Conservation (phyloP, 2,888 invertebrate genomes). For the Cephonodes hylas region DNA sequence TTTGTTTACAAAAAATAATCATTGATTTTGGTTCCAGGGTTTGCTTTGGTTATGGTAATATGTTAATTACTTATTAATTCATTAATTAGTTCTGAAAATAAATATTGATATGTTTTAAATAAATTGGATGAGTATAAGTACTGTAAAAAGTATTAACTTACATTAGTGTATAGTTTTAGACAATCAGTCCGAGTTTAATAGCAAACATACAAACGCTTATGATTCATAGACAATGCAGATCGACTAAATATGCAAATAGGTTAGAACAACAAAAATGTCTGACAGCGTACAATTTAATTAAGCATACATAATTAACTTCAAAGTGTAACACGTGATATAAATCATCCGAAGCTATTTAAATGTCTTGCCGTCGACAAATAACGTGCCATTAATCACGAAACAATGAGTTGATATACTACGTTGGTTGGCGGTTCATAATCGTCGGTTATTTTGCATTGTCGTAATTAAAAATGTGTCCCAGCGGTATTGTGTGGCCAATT, state of each 20-base stretch:
- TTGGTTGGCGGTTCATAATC: constrained; percentile 4
- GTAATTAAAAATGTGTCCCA: constrained; percentile 1
- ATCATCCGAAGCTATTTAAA: constrained; percentile 6
- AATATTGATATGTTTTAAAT: neutral
- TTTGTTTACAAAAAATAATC: neutral
- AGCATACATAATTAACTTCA: constrained; percentile 6
- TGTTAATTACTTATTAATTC: neutral
- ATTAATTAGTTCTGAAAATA: neutral
- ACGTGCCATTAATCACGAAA: constrained; percentile 4
- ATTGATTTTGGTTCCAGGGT: neutral
- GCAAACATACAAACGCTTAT: too few species aligned
- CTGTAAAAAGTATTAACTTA: too few species aligned
- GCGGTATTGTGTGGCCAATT: neutral
- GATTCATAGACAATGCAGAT: too few species aligned
- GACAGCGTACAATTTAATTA: neutral
- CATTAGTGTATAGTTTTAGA: too few species aligned
- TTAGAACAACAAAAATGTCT: neutral
- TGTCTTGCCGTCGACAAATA: constrained; percentile 3
- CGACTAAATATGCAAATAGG: too few species aligned
- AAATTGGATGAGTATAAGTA: too few species aligned
- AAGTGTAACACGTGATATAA: constrained; percentile 2
- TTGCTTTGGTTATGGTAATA: neutral
- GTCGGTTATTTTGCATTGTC: constrained; percentile 3
- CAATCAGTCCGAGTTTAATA: too few species aligned
- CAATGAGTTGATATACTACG: constrained; percentile 3